A percentile compares a stretch with the other conserved stretches of the same genome.
phyloP scores from a whole-genome alignment of 2,113 vertebrate species.

The Tragelaphus strepsiceros region DNA sequence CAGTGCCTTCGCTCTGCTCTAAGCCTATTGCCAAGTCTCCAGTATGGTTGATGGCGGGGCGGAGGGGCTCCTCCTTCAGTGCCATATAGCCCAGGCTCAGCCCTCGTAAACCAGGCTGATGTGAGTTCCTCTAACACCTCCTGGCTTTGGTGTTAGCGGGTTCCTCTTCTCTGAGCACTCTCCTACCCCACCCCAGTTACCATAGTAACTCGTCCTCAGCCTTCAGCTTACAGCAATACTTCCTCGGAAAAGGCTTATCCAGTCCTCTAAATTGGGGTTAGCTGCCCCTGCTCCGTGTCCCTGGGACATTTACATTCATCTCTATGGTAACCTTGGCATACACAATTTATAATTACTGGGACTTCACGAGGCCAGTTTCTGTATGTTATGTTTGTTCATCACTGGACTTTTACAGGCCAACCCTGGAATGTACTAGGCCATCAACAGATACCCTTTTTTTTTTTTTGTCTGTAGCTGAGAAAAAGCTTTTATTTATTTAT shows the following conservation, averaged over 20 bases:
- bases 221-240: neutral
- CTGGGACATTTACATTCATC: neutral
- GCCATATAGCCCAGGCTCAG: neutral
- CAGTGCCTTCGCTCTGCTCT: neutral
- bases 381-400: neutral
- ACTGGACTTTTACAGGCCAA: neutral
- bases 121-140: neutral
- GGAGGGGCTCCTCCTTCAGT: rapidly evolving
- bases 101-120: neutral
- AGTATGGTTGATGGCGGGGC: neutral
- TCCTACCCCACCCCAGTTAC: neutral
- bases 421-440: neutral
- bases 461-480: neutral
- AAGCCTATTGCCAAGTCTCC: neutral
- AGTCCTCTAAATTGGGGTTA: neutral
- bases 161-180: neutral
- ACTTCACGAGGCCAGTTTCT: neutral
- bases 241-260: neutral
- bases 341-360: neutral
- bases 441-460: neutral
- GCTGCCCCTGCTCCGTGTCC: neutral
- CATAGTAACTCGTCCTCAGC: neutral
- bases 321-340: neutral
- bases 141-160: neutral
- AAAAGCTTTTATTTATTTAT: neutral